Evolutionary conservation across 2,797 vertebrate species (phyloP), one percentile per base, ranked within the genome.

Genomic region (Coendou prehensilis): DNA sequence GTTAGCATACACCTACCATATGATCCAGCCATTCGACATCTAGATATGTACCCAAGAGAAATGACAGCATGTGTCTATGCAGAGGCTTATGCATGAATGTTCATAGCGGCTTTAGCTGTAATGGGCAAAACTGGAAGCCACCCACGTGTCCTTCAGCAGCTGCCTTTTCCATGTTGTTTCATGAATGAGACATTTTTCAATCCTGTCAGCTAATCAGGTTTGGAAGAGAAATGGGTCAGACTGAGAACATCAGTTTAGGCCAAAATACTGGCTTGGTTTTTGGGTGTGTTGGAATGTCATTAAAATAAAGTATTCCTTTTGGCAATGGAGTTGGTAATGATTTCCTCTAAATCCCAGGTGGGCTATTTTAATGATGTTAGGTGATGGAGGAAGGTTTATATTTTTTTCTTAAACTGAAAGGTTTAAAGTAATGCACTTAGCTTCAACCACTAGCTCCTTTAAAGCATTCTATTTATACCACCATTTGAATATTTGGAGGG

Each of bases 281-380:
- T 1, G 73, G 47, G 63, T 71, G 22, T 91, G 88, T 79, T 89
- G 11, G 30, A 73, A 76, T 84, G 57, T 91, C 67, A 75, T 54
- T 79, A 78, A 92, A 85, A 33, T 64, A 33, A 50, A 52, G n/a
- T 87, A 30, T 78, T 94, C 47, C 75, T 88, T 92, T 95, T 93
- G 82, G 45, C 56, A 57, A 1, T 75, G 33, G 37, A 37, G 23
- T 88, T 56, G 56, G 10, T 45, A 41, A 85, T 84, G 20, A 52
- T 71, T 95, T 73, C 80, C 90, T 85, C 1, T 41, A 63, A 76
- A 41, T 84, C 14, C 56, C 37, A 9, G 61, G 41, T 75, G 64
- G 50, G 26, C 75, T 89, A 0, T 76, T 87, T 85, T 54, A 69
- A 91, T 80, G 78, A 86, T 93, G 30, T 71, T 56, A 15, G 47